These are phyloP conservation scores for Chunga burmeisteri DNA, from an alignment of 2,113 vertebrate genomes.

Conservation along the genomic window DNA sequence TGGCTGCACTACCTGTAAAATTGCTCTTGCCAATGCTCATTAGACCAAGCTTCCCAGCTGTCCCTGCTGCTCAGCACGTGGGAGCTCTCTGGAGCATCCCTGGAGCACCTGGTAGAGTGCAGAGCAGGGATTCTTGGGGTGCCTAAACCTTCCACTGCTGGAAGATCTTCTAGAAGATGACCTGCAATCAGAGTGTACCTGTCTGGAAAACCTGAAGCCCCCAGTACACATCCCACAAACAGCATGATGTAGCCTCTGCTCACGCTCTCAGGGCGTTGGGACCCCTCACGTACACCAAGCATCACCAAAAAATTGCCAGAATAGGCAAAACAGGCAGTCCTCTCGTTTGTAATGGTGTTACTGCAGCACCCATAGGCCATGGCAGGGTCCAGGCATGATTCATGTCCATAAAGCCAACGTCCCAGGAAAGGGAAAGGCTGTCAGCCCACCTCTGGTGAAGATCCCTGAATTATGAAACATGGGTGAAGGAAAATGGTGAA, in stretches of 20 bases:
- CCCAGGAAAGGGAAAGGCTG: background rate
- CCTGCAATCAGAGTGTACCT: background rate
- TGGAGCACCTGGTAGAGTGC: background rate
- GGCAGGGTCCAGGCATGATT: background rate
- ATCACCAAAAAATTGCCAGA: background rate
- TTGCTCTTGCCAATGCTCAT: background rate
- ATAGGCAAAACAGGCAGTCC: background rate
- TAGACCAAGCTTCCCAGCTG: background rate
- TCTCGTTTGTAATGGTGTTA: background rate
- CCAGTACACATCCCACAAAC: background rate
- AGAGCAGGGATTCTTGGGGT: background rate
- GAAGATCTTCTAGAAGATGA: background rate
- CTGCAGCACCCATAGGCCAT: background rate
- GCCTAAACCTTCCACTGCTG: background rate
- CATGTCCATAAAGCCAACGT: background rate
- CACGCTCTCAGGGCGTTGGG: background rate
- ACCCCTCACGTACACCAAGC: background rate
- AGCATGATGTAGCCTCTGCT: background rate
- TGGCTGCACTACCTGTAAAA: background rate
- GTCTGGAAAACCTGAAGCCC: background rate
- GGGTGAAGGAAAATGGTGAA: background rate
- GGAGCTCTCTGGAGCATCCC: background rate
- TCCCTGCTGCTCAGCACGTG: background rate
- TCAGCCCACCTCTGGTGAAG: background rate
- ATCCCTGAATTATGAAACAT: background rate